Evolutionary conservation across 2,888 invertebrate genomes (phyloP), one percentile per base, ranked within the genome.

Genomic region (Bugulina stolonifera): DNA sequence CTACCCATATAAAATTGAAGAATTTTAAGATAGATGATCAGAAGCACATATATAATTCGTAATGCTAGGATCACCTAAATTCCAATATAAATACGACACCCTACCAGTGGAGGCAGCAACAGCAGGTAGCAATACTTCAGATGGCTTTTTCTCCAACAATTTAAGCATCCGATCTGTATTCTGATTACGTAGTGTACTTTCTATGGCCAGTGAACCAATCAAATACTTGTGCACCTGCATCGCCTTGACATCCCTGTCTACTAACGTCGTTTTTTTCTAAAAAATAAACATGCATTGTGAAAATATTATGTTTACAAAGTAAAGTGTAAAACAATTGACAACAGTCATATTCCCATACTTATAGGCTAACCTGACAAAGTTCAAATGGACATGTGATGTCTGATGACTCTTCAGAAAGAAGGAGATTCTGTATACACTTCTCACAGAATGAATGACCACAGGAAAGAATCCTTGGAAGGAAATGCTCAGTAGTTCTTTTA

Each of bases 371-470:
- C 64, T 64, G 64, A 64, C 64, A 64, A 10, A 32, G 32, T 14
- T 27, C 10, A 27, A 64, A 32, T 14, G 64, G 64, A 32, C 64
- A 64, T 14, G 32, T 64, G 18, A 64, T 32, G 5, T 64, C 32
- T 29, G 25, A 27, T 14, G 25, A 5, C 27, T 27, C 10, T 29
- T 10, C 32, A 32, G 32, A 25, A 2, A 27, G 27, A 5, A 27
- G 5, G 14, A 14, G 27, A 25, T n/a, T 57, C 3, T 5, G 14
- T 5, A 64, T 27, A 27, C 64, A 64, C 32, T 32, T 3, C 10
- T 64, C 64, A 64, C 64, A 64, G 34, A 64, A 64, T 14, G 34
- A 14, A 64, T 64, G 64, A 14, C 64, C 64, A 64, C 64, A 64
- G 18, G 64, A 34, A 5, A 64, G 34, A 32, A 64, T 64, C 32